Conservation (phyloP, 2,113 vertebrate species). For the Siniperca chuatsi region DNA sequence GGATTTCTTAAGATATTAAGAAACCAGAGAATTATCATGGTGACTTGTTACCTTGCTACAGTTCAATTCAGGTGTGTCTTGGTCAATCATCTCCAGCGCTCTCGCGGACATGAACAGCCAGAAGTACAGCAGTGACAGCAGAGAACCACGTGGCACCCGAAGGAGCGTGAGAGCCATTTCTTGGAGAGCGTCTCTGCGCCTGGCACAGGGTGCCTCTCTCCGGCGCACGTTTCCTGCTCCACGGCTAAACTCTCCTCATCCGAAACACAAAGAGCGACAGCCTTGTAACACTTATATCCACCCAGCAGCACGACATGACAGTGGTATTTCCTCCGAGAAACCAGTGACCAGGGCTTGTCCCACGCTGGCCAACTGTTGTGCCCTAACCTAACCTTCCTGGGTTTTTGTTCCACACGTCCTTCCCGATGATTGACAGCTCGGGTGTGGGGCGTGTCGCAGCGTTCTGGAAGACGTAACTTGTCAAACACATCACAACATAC, state of each 20-base stretch:
- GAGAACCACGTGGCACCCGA: background rate
- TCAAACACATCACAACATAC: no score
- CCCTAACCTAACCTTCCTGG: no score
- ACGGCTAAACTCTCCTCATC: background rate
- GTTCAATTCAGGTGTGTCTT: constrained; percentile 15
- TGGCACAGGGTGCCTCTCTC: background rate
- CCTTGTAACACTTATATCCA: background rate
- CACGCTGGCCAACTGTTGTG: fast-evolving
- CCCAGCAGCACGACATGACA: background rate
- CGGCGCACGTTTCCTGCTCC: background rate
- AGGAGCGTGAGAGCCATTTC: constrained; percentile 32
- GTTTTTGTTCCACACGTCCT: background rate
- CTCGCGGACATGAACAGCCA: background rate
- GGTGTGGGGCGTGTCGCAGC: constrained; percentile 8
- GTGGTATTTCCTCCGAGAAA: background rate
- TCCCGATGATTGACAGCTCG: background rate
- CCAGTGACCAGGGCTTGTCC: no score
- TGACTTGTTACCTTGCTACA: constrained; percentile 61
- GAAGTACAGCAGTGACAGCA: background rate
- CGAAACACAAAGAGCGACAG: background rate
- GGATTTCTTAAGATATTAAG: background rate
- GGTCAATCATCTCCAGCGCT: constrained; percentile 31
- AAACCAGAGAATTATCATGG: background rate
- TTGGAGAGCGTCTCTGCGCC: background rate
- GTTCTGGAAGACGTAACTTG: no score